Base-by-base conservation (phyloP, 2,888 invertebrate species). In the Caenorhabditis zanzibari region DNA sequence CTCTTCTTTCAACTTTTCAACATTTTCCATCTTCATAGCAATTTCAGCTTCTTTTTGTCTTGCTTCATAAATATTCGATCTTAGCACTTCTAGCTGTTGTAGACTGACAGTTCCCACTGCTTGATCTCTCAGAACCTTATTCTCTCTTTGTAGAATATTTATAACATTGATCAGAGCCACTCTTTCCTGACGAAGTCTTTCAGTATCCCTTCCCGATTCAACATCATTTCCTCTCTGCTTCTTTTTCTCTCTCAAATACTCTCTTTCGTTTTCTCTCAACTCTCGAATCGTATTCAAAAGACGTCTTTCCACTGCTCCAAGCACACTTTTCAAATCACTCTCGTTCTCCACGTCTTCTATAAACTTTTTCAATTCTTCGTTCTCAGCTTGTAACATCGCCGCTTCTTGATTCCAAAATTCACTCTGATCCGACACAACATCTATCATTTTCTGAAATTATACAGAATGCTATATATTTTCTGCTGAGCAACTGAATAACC, bases 321-420 rank as follows among this genome's bases (percentile, higher is more conserved):
- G 72, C 56, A 91, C 86, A 54, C 81, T 84, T 69, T 90, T 90
- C 69, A 89, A 77, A 52, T 91, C 91, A 38, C 87, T 89, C 66
- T 90, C 88, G 56, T 89, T 89, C 59, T 91, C 90, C 12, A 91
- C 68, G 68, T 90, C 89, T 54, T 87, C 88, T 22, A 91, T 64
- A 66, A 91, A 91, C 38, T 82, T 85, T 73, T 86, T 88, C 44
- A 91, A 73, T 69, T 89, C 90, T 12, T 85, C 84, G 63, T 89
- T 86, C 75, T 91, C 90, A 22, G 73, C 64, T 56, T 88, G 85
- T 41, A 88, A 63, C 49, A 86, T 87, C 10, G 86, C 84, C 6
- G 75, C 80, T 73, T 91, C 89, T 4, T 85, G 63, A 38, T 84
- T 85, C 89, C 88, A 89, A 47, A 85, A 86, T 2, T 91, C 89